Evolutionary conservation across 1,140 invertebrate species (phyloP).

Genomic region (Plutomurus gul): DNA sequence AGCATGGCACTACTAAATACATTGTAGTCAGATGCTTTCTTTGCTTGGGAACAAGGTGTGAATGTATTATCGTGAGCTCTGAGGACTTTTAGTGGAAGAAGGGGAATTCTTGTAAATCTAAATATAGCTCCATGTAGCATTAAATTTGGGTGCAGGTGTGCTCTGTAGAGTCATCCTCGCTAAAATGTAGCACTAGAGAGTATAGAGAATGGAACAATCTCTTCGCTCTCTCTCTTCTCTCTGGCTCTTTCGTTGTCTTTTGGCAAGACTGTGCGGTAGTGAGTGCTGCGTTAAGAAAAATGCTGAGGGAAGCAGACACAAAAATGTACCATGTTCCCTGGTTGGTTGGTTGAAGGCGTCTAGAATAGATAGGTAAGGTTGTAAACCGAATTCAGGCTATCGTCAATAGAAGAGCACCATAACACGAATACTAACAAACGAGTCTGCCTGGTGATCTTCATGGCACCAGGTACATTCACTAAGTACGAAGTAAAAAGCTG

Average conservation of each 20-base stretch:
- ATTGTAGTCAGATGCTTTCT: not conserved
- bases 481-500: constrained; percentile 25
- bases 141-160: constrained; percentile 28
- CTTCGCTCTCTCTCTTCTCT: too few relatives aligned
- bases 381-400: constrained; percentile 28
- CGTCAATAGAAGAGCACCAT: constrained; percentile 13
- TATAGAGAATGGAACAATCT: not conserved
- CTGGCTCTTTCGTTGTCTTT: constrained; percentile 25
- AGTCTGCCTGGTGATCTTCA: constrained; percentile 27
- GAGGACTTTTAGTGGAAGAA: not conserved
- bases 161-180: not conserved
- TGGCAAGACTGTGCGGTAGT: not conserved
- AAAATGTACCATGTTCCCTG: constrained; percentile 27
- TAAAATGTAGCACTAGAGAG: not conserved
- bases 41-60: not conserved
- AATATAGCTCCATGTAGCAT: constrained; percentile 13
- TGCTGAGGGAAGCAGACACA: constrained; percentile 25
- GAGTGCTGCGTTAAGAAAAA: constrained; percentile 23
- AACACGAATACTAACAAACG: constrained; percentile 15
- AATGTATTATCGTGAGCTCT: not conserved
- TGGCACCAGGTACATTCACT: constrained; percentile 42
- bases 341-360: constrained; percentile 21
- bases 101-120: not conserved
- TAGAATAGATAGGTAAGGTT: constrained; percentile 29
- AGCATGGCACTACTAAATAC: too few relatives aligned